Base-by-base conservation (phyloP, 2,888 invertebrate species). In the Helleia helle region DNA sequence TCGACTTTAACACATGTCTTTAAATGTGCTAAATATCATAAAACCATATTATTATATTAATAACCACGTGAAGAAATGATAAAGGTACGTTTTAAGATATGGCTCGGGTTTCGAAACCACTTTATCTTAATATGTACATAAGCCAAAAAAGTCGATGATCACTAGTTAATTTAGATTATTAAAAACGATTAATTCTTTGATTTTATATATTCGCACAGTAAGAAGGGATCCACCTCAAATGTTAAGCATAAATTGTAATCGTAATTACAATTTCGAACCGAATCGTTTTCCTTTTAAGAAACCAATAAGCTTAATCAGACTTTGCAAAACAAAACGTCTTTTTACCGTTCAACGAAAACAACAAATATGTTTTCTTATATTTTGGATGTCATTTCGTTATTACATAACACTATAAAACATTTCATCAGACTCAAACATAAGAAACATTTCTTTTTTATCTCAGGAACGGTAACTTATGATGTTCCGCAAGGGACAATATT, bases 201-300 rank as follows among this genome's bases (percentile, higher is more conserved):
- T 17, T 34, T 9, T 34, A 34, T n/a, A n/a, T n/a, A n/a, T n/a
- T n/a, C n/a, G n/a, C n/a, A n/a, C n/a, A n/a, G n/a, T 18, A 34
- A 12, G n/a, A 22, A 3, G 22, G 22, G 12, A 34, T 34, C 22
- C 22, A 17, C 11, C 11, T 34, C 18, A 8, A 34, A 18, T 22
- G 18, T 18, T 22, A 11, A 34, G 18, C 18, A 11, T 34, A 34
- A 34, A 34, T 34, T 34, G 8, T 18, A 12, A 22, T 12, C 11
- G 34, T 34, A 34, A 34, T 34, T 34, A 34, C 34, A 12, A 8
- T 7, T 22, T 22, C 11, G 12, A 22, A 11, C 22, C 9, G 6
- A 18, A 30, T 15, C 15, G 30, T 30, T 30, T 34, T 12, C 34
- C 18, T 18, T 34, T 34, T 22, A 18, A 18, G 34, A 34, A 34